These are phyloP conservation scores for Pseudachorutes palmiensis DNA, from an alignment of 1,140 invertebrate species.

Conservation along the genomic window DNA sequence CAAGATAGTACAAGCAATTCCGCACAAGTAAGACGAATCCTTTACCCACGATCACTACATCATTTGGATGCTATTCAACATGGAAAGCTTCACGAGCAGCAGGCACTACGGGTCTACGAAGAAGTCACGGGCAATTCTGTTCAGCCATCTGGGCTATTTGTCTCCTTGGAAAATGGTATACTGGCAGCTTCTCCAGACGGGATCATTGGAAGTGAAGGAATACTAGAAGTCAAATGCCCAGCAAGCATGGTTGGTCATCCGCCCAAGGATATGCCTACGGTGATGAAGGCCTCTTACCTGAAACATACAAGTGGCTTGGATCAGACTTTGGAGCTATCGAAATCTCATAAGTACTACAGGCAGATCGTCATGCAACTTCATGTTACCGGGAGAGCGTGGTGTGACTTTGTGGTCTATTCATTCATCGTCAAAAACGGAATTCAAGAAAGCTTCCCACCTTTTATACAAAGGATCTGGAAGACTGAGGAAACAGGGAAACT, in stretches of 20 bases:
- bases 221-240: not conserved
- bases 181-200: not conserved
- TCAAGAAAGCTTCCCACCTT: not conserved
- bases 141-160: not conserved
- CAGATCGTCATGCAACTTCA: conserved; percentile 27
- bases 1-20: not conserved
- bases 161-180: not conserved
- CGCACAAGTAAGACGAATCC: not conserved
- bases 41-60: not conserved
- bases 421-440: not conserved
- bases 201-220: not conserved
- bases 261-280: not conserved
- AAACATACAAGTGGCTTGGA: not conserved
- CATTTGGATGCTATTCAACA: not conserved
- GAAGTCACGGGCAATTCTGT: not conserved
- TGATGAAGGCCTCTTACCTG: not conserved
- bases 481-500: not conserved
- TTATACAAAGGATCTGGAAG: conserved; percentile 13
- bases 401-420: conserved; percentile 39
- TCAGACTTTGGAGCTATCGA: conserved; percentile 9
- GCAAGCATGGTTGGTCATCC: not conserved
- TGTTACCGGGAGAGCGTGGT: conserved; percentile 32
- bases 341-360: conserved; percentile 25
- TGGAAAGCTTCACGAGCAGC: not conserved
- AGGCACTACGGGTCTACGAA: not conserved